Percentiles rank a stretch among this genome's conserved stretches.
Conservation (phyloP, 2,797 vertebrate genomes). For the Jordanella pulchra region DNA sequence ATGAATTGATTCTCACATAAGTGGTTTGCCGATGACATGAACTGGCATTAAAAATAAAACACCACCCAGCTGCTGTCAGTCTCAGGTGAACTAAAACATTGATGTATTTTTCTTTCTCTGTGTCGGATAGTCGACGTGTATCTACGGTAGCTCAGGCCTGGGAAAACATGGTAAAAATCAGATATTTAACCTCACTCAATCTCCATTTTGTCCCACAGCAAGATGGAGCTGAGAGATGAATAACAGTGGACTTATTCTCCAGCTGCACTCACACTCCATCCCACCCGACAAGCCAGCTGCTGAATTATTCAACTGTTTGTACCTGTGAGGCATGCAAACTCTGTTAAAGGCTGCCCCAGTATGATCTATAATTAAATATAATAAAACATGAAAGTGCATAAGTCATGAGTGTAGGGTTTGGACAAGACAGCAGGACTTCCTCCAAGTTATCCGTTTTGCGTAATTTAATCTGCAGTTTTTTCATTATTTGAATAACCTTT, state of each 20-base stretch:
- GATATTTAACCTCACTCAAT: slow-evolving; percentile 59
- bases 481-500: slow-evolving; percentile 35
- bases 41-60: slow-evolving; percentile 37
- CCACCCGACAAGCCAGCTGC: slow-evolving; percentile 63
- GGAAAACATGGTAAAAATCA: slow-evolving; percentile 42
- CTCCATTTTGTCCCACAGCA: slow-evolving; percentile 67
- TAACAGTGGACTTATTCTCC: slow-evolving; percentile 61
- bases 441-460: slow-evolving; percentile 56
- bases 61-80: slow-evolving; percentile 14
- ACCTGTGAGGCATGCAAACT: slow-evolving; percentile 81
- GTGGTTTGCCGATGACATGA: slow-evolving; percentile 20
- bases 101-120: slow-evolving; percentile 21
- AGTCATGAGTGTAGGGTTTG: slow-evolving; percentile 74
- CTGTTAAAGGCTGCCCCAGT: slow-evolving; percentile 76
- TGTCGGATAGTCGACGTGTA: slow-evolving; percentile 27
- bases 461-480: slow-evolving; percentile 55
- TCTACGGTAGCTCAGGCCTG: slow-evolving; percentile 19
- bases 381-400: slow-evolving; percentile 88
- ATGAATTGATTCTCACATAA: slow-evolving; percentile 35
- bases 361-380: slow-evolving; percentile 86
- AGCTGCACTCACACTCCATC: slow-evolving; percentile 66
- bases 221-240: slow-evolving; percentile 53
- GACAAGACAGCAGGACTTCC: slow-evolving; percentile 71
- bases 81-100: slow-evolving; percentile 20
- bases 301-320: slow-evolving; percentile 85